These are phyloP conservation scores for Corythornis madagascariensis DNA, from an alignment of 2,113 vertebrate species.

Conservation along the genomic window DNA sequence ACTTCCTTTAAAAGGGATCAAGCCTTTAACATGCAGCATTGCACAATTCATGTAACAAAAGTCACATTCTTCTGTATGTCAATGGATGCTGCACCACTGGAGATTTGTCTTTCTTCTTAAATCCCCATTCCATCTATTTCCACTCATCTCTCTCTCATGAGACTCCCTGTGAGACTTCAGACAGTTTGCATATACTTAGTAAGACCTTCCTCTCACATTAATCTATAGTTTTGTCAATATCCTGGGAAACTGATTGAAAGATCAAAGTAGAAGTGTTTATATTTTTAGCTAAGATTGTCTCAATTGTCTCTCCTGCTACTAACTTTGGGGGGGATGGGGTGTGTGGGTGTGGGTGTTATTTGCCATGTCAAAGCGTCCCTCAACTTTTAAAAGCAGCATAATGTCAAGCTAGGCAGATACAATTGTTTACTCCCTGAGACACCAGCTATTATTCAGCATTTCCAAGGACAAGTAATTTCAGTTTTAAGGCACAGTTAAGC, in stretches of 20 bases:
- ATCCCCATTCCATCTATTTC: background rate
- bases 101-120: background rate
- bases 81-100: background rate
- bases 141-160: background rate
- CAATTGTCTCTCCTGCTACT: background rate
- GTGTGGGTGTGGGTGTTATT: background rate
- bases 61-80: accelerated
- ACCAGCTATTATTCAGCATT: background rate
- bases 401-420: background rate
- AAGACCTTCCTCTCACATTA: background rate
- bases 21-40: background rate
- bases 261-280: background rate
- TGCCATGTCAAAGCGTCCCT: background rate
- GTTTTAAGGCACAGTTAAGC: background rate
- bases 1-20: background rate
- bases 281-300: background rate
- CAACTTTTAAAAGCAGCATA: background rate
- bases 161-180: background rate
- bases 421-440: background rate
- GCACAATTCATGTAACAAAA: background rate
- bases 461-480: constrained; percentile 1
- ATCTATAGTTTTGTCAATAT: background rate
- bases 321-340: background rate
- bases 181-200: background rate
- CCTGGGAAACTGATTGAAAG: background rate